A percentile compares a stretch with the other conserved stretches of the same genome.
Conservation (phyloP, 2,888 invertebrate species). For the Neoaliturus tenellus region DNA sequence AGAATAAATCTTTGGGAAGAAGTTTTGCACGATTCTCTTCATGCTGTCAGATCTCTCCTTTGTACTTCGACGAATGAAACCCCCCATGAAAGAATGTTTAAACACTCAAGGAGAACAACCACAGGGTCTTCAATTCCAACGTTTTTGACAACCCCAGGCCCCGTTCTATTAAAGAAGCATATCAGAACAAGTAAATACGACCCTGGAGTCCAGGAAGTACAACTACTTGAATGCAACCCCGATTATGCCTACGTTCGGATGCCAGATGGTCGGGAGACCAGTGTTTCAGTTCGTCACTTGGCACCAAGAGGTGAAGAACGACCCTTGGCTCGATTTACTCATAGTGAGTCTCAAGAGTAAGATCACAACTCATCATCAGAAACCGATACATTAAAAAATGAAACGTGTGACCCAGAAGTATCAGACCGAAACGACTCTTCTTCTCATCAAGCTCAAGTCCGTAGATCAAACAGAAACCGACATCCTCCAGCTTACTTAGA, state of each 20-base stretch:
- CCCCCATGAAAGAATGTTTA: background rate
- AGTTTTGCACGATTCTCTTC: background rate
- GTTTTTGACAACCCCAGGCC: background rate
- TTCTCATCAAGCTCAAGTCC: too few species aligned
- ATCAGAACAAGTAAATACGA: background rate
- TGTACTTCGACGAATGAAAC: background rate
- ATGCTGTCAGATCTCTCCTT: background rate
- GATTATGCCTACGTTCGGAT: background rate
- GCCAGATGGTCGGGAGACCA: background rate
- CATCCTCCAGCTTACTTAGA: too few species aligned
- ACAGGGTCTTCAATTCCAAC: background rate
- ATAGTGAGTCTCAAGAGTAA: too few species aligned
- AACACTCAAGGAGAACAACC: background rate
- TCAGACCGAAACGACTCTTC: too few species aligned
- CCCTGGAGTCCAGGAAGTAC: background rate
- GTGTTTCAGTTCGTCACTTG: background rate
- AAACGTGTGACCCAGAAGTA: too few species aligned
- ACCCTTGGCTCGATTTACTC: too few species aligned
- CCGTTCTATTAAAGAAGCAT: constrained; percentile 25
- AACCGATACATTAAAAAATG: too few species aligned
- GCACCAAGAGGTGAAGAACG: background rate
- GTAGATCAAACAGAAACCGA: too few species aligned
- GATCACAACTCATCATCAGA: too few species aligned
- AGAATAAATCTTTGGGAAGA: background rate
- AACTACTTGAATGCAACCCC: background rate